These are phyloP conservation scores for Eurosta solidaginis DNA, from an alignment of 1,140 invertebrate genomes.

Conservation along the genomic window DNA sequence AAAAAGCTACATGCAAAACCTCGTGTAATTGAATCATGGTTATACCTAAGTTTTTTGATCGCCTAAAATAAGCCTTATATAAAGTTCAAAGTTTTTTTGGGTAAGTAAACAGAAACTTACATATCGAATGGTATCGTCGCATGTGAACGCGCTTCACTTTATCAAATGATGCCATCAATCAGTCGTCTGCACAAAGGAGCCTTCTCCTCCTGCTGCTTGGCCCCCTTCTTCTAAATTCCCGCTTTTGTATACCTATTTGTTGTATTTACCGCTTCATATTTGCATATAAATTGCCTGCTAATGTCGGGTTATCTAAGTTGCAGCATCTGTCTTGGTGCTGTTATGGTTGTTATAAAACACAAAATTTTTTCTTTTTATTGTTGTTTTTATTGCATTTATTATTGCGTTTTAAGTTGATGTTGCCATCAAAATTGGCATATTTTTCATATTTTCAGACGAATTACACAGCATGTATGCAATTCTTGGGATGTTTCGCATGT, in stretches of 20 bases:
- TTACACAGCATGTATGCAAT: too few relatives aligned
- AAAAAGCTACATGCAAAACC: too few relatives aligned
- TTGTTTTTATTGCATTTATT: not conserved
- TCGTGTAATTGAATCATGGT: too few relatives aligned
- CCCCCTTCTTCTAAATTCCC: not conserved
- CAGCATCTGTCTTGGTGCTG: constrained; percentile 43
- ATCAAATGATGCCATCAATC: constrained; percentile 35
- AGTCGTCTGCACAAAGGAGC: not conserved
- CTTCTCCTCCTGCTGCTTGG: not conserved
- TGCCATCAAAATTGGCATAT: too few relatives aligned
- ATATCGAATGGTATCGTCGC: too few relatives aligned
- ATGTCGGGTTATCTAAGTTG: constrained; percentile 57
- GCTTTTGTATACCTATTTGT: not conserved
- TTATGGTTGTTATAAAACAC: not conserved
- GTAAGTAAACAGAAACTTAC: too few relatives aligned
- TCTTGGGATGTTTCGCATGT: too few relatives aligned
- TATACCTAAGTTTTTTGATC: too few relatives aligned
- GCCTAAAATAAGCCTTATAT: too few relatives aligned
- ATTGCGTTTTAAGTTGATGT: too few relatives aligned
- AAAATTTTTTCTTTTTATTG: not conserved
- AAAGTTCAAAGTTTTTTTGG: too few relatives aligned
- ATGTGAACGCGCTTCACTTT: constrained; percentile 1
- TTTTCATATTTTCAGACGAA: too few relatives aligned
- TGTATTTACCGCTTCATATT: constrained; percentile 40
- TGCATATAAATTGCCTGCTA: constrained; percentile 59